Conservation (phyloP, 2,888 invertebrate species). For the Melieria crassipennis region DNA sequence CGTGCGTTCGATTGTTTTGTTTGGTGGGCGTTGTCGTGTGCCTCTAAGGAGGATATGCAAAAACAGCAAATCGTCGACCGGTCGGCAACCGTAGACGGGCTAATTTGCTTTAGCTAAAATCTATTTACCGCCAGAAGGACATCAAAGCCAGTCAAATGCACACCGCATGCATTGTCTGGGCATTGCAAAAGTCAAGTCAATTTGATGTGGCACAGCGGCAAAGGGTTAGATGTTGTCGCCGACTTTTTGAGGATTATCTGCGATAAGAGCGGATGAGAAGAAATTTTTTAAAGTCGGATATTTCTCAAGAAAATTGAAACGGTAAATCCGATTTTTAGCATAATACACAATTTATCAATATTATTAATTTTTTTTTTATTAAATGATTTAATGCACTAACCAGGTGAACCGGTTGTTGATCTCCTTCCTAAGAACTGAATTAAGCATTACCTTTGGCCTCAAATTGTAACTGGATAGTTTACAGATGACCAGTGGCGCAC, state of each 20-base stretch:
- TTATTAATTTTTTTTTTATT: too few relatives aligned
- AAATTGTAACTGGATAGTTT: too few relatives aligned
- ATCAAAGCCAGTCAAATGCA: too few relatives aligned
- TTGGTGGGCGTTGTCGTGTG: conserved; percentile 36
- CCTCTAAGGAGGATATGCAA: conserved; percentile 43
- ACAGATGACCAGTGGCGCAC: too few relatives aligned
- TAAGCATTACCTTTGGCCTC: too few relatives aligned
- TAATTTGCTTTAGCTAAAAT: conserved; percentile 44
- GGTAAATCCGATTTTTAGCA: conserved; percentile 16
- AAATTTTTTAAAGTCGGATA: conserved; percentile 26
- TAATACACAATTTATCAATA: conserved; percentile 15
- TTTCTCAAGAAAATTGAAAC: too few relatives aligned
- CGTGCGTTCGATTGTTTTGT: conserved; percentile 43
- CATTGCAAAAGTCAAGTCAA: conserved; percentile 2
- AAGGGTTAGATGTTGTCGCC: conserved; percentile 51
- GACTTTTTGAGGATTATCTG: conserved; percentile 57
- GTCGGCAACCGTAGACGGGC: conserved; percentile 54
- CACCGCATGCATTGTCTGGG: conserved; percentile 20
- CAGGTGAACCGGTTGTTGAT: too few relatives aligned
- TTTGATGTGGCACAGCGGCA: conserved; percentile 33
- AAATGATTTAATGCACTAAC: too few relatives aligned
- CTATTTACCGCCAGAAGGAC: too few relatives aligned
- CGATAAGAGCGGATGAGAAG: conserved; percentile 55
- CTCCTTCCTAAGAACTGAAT: too few relatives aligned
- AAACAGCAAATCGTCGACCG: conserved; percentile 38